Percentiles rank a stretch among this genome's conserved stretches.
Conservation (phyloP, 92 coral and sea anemone species). For the Phenganax stokvisi region DNA sequence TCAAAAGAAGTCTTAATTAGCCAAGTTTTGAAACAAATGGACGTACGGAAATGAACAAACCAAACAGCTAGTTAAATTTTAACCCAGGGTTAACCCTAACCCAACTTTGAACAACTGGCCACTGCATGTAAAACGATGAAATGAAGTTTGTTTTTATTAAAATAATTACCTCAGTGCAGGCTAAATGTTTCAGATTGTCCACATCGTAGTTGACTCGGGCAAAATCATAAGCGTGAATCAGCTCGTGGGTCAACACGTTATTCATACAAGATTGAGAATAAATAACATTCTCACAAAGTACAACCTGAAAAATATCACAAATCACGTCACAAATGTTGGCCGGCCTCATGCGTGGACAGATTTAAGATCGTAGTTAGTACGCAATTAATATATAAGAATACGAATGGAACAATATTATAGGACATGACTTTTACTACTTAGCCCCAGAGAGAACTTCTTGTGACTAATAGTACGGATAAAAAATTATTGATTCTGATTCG, state of each 20-base stretch:
- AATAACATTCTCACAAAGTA: conserved; percentile 84
- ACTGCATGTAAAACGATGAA: neutral
- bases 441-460: too few relatives aligned
- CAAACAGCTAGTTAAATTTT: too few relatives aligned
- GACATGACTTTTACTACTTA: too few relatives aligned
- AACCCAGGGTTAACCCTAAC: neutral
- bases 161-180: conserved; percentile 82
- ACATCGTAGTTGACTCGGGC: conserved; percentile 84
- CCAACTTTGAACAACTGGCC: neutral
- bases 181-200: conserved; percentile 68
- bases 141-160: neutral
- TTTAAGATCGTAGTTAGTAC: too few relatives aligned
- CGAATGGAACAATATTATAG: too few relatives aligned
- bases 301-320: conserved; percentile 52
- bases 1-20: too few relatives aligned
- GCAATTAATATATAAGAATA: too few relatives aligned
- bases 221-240: conserved; percentile 89
- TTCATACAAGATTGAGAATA: conserved; percentile 84
- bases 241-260: conserved; percentile 82
- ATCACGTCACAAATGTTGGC: neutral
- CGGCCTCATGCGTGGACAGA: too few relatives aligned
- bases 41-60: too few relatives aligned
- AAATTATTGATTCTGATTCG: too few relatives aligned
- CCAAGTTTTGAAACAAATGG: too few relatives aligned
- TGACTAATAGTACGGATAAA: too few relatives aligned